phyloP scores from a whole-genome alignment of 2,797 vertebrate species.

The Sebastes trivittatus region DNA sequence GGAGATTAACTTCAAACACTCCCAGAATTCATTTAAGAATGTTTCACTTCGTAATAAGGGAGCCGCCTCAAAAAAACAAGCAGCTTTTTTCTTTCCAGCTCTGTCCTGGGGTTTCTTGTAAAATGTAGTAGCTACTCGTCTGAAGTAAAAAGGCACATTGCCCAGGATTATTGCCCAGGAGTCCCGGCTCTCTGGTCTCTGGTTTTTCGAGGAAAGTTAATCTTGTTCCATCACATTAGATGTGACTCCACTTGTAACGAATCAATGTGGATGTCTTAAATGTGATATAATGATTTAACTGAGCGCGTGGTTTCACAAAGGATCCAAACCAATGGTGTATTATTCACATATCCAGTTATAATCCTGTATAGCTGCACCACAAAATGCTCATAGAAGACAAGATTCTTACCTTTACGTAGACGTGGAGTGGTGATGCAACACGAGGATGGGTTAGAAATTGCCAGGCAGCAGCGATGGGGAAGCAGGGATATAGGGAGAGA shows the following conservation, averaged over 20 bases:
- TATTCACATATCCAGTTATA: not conserved
- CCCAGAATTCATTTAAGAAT: constrained; percentile 50
- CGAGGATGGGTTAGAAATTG: constrained; percentile 3
- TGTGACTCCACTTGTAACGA: not conserved
- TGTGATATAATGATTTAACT: not conserved
- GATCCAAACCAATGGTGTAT: not conserved
- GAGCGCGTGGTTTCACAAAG: not conserved
- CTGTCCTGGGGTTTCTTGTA: constrained; percentile 19
- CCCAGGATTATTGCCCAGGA: constrained; percentile 28
- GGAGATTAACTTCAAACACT: constrained; percentile 65
- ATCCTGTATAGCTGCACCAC: not conserved
- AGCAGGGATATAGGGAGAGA: constrained; percentile 1
- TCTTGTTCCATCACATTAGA: constrained; percentile 17
- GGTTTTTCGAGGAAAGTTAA: constrained; percentile 7
- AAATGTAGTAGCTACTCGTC: not conserved
- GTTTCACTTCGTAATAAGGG: constrained; percentile 42
- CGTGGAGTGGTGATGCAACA: constrained; percentile 3
- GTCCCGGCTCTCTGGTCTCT: not conserved
- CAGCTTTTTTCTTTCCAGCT: not conserved
- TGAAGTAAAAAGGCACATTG: constrained; percentile 13
- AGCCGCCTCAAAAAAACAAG: constrained; percentile 20
- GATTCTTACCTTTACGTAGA: constrained; percentile 73
- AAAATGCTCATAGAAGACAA: not conserved
- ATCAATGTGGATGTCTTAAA: constrained; percentile 1
- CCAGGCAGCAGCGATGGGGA: not conserved